A percentile compares a stretch with the other conserved stretches of the same genome.
These are phyloP conservation scores for Paralvinella palmiformis DNA, from an alignment of 1,140 invertebrate species.

Conservation along the genomic window DNA sequence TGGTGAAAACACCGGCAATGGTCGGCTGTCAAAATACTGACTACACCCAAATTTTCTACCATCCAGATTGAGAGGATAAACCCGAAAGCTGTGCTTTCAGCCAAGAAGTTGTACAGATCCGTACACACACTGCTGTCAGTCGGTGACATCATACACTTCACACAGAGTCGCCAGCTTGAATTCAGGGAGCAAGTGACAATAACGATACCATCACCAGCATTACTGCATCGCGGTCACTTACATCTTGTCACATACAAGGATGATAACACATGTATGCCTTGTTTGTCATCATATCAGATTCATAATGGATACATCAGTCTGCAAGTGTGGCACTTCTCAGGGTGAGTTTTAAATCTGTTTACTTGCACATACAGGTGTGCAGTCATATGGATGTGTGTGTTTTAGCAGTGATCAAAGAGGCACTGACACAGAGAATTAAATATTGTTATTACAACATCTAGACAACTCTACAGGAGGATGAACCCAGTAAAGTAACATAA, in stretches of 20 bases:
- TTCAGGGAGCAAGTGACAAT: conserved; percentile 27
- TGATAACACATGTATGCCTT: conserved; percentile 41
- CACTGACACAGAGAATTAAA: too few relatives aligned
- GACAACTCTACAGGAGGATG: too few relatives aligned
- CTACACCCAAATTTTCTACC: too few relatives aligned
- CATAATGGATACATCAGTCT: conserved; percentile 32
- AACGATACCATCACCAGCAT: conserved; percentile 17
- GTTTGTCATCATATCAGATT: conserved; percentile 28
- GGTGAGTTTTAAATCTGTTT: conserved; percentile 29
- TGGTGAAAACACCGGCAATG: too few relatives aligned
- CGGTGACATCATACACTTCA: conserved; percentile 29
- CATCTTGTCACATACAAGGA: conserved; percentile 34
- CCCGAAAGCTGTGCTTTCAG: conserved; percentile 20
- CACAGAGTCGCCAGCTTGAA: conserved; percentile 19
- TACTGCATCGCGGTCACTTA: conserved; percentile 28
- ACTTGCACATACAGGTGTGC: too few relatives aligned
- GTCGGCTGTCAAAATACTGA: too few relatives aligned
- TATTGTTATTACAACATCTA: too few relatives aligned
- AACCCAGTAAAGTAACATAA: too few relatives aligned
- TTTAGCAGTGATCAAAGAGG: too few relatives aligned
- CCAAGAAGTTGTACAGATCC: conserved; percentile 25
- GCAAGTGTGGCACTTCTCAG: conserved; percentile 35
- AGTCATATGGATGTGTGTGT: too few relatives aligned
- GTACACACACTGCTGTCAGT: conserved; percentile 35
- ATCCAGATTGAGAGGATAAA: conserved; percentile 28